These are phyloP conservation scores for Dusona sp. DNA, from an alignment of 2,888 invertebrate genomes.

Conservation along the genomic window DNA sequence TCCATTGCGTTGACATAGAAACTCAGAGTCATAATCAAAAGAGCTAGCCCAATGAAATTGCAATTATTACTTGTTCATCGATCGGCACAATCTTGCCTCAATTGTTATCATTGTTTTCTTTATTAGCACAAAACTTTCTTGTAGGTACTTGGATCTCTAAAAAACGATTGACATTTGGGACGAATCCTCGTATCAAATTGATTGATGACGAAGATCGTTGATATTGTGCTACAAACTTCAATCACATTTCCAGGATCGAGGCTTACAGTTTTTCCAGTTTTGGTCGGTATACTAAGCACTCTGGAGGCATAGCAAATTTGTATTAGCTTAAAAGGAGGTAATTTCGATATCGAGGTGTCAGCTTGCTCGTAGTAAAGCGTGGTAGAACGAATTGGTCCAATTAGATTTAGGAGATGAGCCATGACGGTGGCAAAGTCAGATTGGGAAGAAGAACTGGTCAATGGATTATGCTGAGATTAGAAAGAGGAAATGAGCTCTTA, in stretches of 20 bases:
- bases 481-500: constrained; percentile 9
- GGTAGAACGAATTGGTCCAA: constrained; percentile 13
- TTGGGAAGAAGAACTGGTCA: not conserved
- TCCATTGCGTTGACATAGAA: not conserved
- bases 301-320: not conserved
- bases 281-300: not conserved
- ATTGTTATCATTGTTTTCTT: not conserved
- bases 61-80: not conserved
- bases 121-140: not conserved
- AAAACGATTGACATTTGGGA: not conserved
- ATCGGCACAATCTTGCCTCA: not conserved
- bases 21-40: not conserved
- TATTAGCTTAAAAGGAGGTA: not conserved
- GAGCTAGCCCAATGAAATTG: not conserved
- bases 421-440: not conserved
- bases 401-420: constrained; percentile 8
- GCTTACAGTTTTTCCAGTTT: not conserved
- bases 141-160: not conserved
- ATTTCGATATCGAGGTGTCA: not conserved
- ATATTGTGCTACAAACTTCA: not conserved
- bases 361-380: not conserved
- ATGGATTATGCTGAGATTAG: not conserved
- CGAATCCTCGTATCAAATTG: not conserved
- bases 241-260: not conserved
- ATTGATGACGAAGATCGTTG: not conserved